Percentiles rank a stretch among this genome's conserved stretches.
Conservation (phyloP, 2,113 vertebrate genomes). For the Oryzias curvinotus region DNA sequence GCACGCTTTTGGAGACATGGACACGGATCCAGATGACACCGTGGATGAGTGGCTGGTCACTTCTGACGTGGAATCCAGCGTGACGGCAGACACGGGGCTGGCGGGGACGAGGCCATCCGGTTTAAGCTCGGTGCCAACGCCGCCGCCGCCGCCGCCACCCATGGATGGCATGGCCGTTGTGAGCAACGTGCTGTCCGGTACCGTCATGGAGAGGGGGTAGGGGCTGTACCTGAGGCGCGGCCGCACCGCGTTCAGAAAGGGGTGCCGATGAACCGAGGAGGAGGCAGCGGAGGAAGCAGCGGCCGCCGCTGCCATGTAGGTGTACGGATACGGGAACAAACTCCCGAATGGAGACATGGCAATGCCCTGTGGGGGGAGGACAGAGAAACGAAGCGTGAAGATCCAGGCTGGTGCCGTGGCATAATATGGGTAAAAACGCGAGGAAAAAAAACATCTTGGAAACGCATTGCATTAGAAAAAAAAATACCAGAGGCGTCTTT, state of each 20-base stretch:
- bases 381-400: conserved; percentile 18
- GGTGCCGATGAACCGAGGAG: conserved; percentile 89
- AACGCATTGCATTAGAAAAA: too few relatives aligned
- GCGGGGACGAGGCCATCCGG: conserved; percentile 71
- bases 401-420: not conserved
- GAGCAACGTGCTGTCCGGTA: conserved; percentile 88
- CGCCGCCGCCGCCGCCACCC: conserved; percentile 67
- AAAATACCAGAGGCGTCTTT: too few relatives aligned
- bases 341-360: conserved; percentile 96
- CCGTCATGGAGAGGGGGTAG: conserved; percentile 87
- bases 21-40: conserved; percentile 86
- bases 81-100: conserved; percentile 84
- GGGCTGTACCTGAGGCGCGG: conserved; percentile 95
- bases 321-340: conserved; percentile 95
- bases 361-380: conserved; percentile 81
- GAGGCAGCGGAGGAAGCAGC: conserved; percentile 86
- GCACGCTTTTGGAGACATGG: conserved; percentile 89
- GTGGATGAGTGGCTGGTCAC: conserved; percentile 91
- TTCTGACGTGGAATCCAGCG: conserved; percentile 91
- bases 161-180: conserved; percentile 82
- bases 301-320: conserved; percentile 93
- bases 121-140: conserved; percentile 74
- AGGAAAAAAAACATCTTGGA: too few relatives aligned
- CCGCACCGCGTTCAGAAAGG: conserved; percentile 90
- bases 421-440: not conserved